Conservation (phyloP, 2,113 vertebrate genomes). For the Otus sunia region DNA sequence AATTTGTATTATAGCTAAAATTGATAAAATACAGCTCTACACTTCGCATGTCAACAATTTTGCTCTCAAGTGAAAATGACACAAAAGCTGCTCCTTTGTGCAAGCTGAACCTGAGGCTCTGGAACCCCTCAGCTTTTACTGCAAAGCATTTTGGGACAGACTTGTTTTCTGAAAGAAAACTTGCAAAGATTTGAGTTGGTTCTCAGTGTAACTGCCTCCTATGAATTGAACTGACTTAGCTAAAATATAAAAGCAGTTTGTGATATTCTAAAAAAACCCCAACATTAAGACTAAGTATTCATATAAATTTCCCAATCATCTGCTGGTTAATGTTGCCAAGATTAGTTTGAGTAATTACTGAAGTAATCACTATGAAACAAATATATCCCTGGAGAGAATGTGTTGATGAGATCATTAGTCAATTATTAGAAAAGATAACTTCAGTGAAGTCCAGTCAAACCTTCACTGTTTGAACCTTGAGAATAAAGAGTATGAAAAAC, state of each 20-base stretch:
- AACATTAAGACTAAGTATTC: neutral
- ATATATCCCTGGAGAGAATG: neutral
- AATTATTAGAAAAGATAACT: neutral
- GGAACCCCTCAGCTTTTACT: neutral
- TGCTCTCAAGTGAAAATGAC: neutral
- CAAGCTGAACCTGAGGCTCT: neutral
- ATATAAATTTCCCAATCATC: neutral
- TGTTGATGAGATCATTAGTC: neutral
- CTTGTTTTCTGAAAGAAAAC: neutral
- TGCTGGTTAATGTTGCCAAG: neutral
- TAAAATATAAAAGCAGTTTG: neutral
- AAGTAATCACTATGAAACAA: neutral
- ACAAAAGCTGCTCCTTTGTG: neutral
- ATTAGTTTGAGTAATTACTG: neutral
- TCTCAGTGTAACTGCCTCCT: neutral
- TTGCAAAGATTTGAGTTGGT: neutral
- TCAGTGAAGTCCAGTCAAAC: neutral
- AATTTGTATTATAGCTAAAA: neutral
- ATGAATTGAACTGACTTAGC: neutral
- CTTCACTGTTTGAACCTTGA: neutral
- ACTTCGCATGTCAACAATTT: neutral
- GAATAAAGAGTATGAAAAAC: neutral
- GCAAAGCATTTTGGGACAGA: neutral
- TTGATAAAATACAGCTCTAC: neutral
- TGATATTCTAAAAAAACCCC: rapidly evolving